Evolutionary conservation across 2,113 vertebrate species (phyloP).

Genomic region (Callopanchax toddi): DNA sequence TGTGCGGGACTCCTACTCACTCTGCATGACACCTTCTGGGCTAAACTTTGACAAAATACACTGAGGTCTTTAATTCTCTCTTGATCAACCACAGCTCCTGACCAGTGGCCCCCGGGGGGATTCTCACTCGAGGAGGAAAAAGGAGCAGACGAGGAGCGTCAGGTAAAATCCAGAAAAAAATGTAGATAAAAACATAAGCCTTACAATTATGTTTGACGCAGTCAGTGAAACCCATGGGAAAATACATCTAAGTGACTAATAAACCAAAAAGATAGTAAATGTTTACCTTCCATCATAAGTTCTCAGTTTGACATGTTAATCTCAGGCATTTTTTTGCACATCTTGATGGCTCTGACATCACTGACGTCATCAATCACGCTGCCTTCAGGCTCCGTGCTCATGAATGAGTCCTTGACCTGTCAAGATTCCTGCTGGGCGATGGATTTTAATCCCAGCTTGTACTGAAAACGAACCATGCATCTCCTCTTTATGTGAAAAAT

Average conservation of each 20-base stretch:
- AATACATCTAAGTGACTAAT: background rate
- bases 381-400: slow-evolving; percentile 24
- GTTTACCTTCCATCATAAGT: slow-evolving; percentile 16
- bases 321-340: slow-evolving; percentile 28
- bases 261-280: background rate
- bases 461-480: slow-evolving; percentile 8
- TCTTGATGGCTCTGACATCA: slow-evolving; percentile 22
- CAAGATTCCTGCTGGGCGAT: slow-evolving; percentile 29
- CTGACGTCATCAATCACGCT: slow-evolving; percentile 42
- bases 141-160: slow-evolving; percentile 3
- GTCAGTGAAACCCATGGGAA: background rate
- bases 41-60: slow-evolving; percentile 53
- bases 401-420: slow-evolving; percentile 21
- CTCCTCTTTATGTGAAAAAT: slow-evolving; percentile 15
- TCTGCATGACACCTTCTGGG: slow-evolving; percentile 42
- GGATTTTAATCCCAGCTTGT: slow-evolving; percentile 14
- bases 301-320: slow-evolving; percentile 36
- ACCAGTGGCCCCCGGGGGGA: slow-evolving; percentile 4
- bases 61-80: slow-evolving; percentile 49
- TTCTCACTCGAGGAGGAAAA: background rate
- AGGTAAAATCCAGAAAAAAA: slow-evolving; percentile 41
- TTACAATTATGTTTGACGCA: no score
- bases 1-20: slow-evolving; percentile 32
- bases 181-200: background rate
- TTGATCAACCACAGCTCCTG: slow-evolving; percentile 50